Conservation (phyloP, 2,113 vertebrate species). For the Scalopus aquaticus region DNA sequence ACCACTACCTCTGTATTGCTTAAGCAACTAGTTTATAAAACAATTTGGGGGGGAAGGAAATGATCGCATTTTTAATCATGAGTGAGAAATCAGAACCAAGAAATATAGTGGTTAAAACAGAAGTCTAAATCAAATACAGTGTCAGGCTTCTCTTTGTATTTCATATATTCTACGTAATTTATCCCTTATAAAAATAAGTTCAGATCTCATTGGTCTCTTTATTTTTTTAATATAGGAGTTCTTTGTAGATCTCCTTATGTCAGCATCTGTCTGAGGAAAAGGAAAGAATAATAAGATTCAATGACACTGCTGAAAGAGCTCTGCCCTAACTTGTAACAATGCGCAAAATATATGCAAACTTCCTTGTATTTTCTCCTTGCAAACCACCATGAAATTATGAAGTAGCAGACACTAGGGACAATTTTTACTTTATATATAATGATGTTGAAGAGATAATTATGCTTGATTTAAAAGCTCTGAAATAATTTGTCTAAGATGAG, state of each 20-base stretch:
- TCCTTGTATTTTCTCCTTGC: not conserved
- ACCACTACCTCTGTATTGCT: not conserved
- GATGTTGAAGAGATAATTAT: not conserved
- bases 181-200: conserved; percentile 18
- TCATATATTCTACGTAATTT: not conserved
- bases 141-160: conserved; percentile 7
- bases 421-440: not conserved
- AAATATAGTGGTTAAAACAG: not conserved
- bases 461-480: conserved; percentile 29
- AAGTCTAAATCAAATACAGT: not conserved
- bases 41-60: not conserved
- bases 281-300: not conserved
- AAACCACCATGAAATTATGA: not conserved
- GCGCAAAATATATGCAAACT: not conserved
- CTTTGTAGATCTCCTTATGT: not conserved
- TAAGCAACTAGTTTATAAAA: not conserved
- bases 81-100: not conserved
- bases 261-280: not conserved
- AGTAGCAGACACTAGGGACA: not conserved
- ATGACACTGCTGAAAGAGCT: not conserved
- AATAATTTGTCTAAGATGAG: conserved; percentile 27
- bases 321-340: not conserved
- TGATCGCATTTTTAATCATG: not conserved
- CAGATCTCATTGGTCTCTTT: not conserved
- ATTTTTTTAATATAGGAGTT: not conserved